Conservation (phyloP, 1,140 invertebrate species). For the Drosophila bifasciata region DNA sequence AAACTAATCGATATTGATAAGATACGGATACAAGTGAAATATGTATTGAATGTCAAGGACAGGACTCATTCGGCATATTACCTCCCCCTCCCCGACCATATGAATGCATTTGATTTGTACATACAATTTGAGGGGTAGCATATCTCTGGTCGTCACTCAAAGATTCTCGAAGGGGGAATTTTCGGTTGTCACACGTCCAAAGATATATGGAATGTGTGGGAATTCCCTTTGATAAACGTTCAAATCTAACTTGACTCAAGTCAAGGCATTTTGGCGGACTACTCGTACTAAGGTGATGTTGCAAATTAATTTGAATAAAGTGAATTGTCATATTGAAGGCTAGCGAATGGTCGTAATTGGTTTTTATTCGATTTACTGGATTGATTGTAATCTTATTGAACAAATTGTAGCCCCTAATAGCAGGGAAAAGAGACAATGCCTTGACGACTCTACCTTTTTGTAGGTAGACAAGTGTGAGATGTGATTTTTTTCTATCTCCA, state of each 20-base stretch:
- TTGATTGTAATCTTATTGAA: conserved; percentile 19
- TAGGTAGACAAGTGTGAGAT: conserved; percentile 29
- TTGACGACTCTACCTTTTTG: conserved; percentile 1
- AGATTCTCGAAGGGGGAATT: too few species aligned
- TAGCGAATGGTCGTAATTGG: conserved; percentile 25
- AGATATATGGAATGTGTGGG: background rate
- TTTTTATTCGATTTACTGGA: conserved; percentile 14
- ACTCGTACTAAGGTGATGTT: background rate
- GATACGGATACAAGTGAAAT: conserved; percentile 19
- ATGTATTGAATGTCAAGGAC: conserved; percentile 34
- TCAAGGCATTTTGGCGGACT: background rate
- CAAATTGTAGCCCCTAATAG: too few species aligned
- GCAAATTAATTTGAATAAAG: conserved; percentile 21
- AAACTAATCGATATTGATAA: conserved; percentile 31
- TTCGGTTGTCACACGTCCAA: too few species aligned
- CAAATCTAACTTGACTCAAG: too few species aligned
- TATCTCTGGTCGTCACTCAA: too few species aligned
- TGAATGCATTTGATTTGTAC: background rate
- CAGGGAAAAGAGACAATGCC: too few species aligned
- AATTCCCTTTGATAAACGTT: background rate
- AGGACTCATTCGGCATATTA: conserved; percentile 12
- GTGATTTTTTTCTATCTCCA: conserved; percentile 35
- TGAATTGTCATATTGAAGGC: conserved; percentile 36
- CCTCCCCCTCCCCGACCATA: conserved; percentile 3
- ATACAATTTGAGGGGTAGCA: too few species aligned